Evolutionary conservation across 2,888 invertebrate genomes (phyloP), one percentile per base, ranked within the genome.

Genomic region (Teleiodes luculella): DNA sequence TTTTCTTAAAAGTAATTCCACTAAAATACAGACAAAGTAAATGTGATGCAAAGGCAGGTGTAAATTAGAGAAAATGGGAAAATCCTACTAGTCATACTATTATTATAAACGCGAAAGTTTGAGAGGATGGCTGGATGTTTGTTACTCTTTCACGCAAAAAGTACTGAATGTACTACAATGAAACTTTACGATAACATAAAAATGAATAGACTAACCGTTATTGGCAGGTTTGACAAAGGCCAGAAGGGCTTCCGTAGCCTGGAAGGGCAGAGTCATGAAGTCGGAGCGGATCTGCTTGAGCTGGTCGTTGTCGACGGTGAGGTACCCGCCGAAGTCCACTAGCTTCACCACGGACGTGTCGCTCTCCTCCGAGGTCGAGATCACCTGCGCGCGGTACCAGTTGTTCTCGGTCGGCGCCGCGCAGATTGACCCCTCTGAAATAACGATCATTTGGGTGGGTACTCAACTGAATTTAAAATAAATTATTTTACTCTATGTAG

Each of bases 261-360:
- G 98, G 93, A 99, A 99, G 52, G 99, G 99, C 80, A 98, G 91
- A 56, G 94, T 91, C 92, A 98, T 94, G 81, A 97, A 98, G 86
- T 99, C 98, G 53, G 94, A 94, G 68, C 97, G 93, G 66, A 99
- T 98, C 90, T 98, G 98, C 76, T 96, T 93, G 74, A 99, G 92
- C 63, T 93, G 92, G 54, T 92, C 90, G 65, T 94, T 94, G 67
- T 93, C 93, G 53, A 98, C 92, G 56, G 92, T 92, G 72, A 94
- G 93, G 82, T 95, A 99, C 50, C 99, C 99, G 48, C 99, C 99
- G 72, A 97, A 97, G 89, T 99, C 99, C 50, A 99, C 94, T 78
- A 97, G 94, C 83, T 95, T 95, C 54, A 98, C 94, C 62, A 96
- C 92, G 66, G 95, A 95, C 39, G 92, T 92, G 67, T 94, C 92